Evolutionary conservation across 2,113 vertebrate species (phyloP).

Genomic region (Theropithecus gelada): DNA sequence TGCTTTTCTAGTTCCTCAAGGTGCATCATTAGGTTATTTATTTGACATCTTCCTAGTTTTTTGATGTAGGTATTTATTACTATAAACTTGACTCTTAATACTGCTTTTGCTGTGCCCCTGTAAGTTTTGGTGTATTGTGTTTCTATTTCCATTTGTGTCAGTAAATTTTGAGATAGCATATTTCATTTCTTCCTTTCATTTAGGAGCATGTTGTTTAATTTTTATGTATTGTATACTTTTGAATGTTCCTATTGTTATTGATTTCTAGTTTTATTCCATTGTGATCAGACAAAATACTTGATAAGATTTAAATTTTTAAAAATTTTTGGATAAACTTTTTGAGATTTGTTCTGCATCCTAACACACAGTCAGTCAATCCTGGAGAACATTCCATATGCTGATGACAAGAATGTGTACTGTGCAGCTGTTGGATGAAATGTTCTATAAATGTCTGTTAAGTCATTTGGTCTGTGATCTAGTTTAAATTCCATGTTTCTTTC

Average conservation of each 20-base stretch:
- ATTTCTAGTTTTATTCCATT: not conserved
- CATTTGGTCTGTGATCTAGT: not conserved
- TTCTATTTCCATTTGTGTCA: not conserved
- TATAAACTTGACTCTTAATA: not conserved
- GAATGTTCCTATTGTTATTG: not conserved
- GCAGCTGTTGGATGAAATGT: not conserved
- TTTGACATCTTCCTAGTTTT: not conserved
- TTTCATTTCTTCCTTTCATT: not conserved
- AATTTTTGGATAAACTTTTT: not conserved
- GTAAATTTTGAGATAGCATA: not conserved
- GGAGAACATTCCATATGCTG: not conserved
- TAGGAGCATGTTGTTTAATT: not conserved
- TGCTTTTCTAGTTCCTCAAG: not conserved
- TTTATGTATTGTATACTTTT: not conserved
- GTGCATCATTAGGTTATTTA: not conserved
- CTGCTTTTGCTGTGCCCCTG: not conserved
- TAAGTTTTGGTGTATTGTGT: not conserved
- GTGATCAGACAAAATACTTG: not conserved
- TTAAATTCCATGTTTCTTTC: not conserved
- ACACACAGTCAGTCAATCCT: not conserved
- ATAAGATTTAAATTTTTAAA: not conserved
- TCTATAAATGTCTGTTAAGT: not conserved
- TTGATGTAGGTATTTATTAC: not conserved
- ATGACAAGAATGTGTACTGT: not conserved
- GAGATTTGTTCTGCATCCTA: not conserved